These are phyloP conservation scores for Drosophila tropicalis DNA, from an alignment of 1,140 invertebrate species.

Conservation along the genomic window DNA sequence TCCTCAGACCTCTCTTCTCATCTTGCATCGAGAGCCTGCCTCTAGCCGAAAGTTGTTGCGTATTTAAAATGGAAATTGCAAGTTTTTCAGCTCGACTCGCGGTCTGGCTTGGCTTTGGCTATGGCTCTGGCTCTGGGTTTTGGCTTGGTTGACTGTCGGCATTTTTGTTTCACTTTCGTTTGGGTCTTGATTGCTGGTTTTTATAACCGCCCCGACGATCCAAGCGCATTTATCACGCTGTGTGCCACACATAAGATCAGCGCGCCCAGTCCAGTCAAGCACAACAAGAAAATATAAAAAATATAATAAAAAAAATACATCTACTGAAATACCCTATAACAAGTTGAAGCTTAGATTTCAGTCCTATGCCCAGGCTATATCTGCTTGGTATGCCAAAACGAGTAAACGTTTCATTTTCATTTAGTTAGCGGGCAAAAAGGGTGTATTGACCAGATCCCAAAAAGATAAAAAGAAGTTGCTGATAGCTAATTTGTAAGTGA, in stretches of 20 bases:
- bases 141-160: conserved; percentile 47
- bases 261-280: conserved; percentile 4
- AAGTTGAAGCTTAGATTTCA: too few species aligned
- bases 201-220: conserved; percentile 36
- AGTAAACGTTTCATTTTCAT: conserved; percentile 65
- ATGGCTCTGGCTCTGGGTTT: conserved; percentile 18
- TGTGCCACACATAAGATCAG: conserved; percentile 63
- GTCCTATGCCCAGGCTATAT: conserved; percentile 1
- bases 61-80: conserved; percentile 81
- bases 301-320: background rate
- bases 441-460: conserved; percentile 17
- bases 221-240: conserved; percentile 76
- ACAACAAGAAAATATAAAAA: too few species aligned
- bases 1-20: background rate
- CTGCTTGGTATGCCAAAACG: conserved; percentile 20
- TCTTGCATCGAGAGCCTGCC: conserved; percentile 43
- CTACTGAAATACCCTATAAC: too few species aligned
- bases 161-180: conserved; percentile 81
- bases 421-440: conserved; percentile 47
- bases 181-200: conserved; percentile 75
- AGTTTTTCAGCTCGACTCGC: conserved; percentile 63
- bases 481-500: conserved; percentile 49
- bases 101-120: conserved; percentile 21
- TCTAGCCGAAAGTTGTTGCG: conserved; percentile 81
- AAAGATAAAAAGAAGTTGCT: conserved; percentile 8